Evolutionary conservation across 2,113 vertebrate species (phyloP).

Genomic region (Laterallus jamaicensis): DNA sequence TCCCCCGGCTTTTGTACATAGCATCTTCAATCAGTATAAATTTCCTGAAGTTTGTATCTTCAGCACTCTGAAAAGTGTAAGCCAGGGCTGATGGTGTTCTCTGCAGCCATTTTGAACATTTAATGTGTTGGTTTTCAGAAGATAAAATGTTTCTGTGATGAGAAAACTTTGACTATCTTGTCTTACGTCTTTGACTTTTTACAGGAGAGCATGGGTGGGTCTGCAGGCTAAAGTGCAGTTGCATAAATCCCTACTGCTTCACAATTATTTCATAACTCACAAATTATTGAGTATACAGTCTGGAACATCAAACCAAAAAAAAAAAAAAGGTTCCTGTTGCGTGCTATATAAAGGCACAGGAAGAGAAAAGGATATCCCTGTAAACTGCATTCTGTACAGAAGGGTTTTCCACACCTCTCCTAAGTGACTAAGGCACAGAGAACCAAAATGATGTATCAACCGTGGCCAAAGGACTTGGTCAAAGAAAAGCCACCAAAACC

Average conservation of each 20-base stretch:
- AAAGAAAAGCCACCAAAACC: accelerated
- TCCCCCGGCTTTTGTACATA: accelerated
- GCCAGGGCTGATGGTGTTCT: not conserved
- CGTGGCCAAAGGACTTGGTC: not conserved
- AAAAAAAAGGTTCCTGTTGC: not conserved
- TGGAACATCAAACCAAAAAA: not conserved
- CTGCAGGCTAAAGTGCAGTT: not conserved
- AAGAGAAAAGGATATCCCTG: not conserved
- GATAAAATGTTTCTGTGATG: not conserved
- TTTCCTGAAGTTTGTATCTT: not conserved
- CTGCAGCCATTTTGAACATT: not conserved
- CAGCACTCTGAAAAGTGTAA: not conserved
- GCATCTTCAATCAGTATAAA: not conserved
- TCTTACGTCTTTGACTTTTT: not conserved
- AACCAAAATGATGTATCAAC: not conserved
- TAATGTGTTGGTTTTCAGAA: not conserved
- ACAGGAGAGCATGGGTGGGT: not conserved
- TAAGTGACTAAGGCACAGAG: not conserved
- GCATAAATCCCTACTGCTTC: not conserved
- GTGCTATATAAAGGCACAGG: not conserved
- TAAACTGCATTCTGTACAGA: not conserved
- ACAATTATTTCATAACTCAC: not conserved
- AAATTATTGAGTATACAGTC: not conserved
- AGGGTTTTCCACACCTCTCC: not conserved
- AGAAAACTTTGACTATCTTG: not conserved